Percentiles rank a stretch among this genome's conserved stretches.
Conservation (phyloP, 2,113 vertebrate species). For the Syngnathus typhle region DNA sequence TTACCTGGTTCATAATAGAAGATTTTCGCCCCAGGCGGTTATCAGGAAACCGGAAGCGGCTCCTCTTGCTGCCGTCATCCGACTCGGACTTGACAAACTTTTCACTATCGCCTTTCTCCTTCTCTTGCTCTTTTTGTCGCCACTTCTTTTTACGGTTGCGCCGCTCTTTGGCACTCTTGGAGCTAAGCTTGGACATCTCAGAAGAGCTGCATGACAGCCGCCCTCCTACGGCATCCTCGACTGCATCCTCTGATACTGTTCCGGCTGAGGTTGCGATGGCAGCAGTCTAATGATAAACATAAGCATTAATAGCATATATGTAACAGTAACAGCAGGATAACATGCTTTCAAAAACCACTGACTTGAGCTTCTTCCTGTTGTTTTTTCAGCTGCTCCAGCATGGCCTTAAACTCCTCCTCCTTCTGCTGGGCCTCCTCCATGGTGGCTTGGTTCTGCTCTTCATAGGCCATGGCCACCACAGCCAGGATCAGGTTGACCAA, state of each 20-base stretch:
- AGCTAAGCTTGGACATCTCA: conserved; percentile 93
- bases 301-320: not conserved
- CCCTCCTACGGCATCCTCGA: conserved; percentile 85
- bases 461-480: conserved; percentile 98
- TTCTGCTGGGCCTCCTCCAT: conserved; percentile 92
- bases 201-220: conserved; percentile 91
- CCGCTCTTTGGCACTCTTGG: conserved; percentile 96
- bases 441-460: conserved; percentile 97
- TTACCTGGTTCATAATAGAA: conserved; percentile 98
- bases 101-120: conserved; percentile 92
- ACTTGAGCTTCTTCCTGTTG: conserved; percentile 96
- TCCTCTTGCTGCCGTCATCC: conserved; percentile 90
- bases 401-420: conserved; percentile 94
- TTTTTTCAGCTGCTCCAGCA: conserved; percentile 93
- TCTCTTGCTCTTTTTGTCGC: conserved; percentile 91
- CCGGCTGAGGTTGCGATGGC: conserved; percentile 96
- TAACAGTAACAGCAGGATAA: not conserved
- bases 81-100: conserved; percentile 98
- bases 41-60: conserved; percentile 86
- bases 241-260: conserved; percentile 90
- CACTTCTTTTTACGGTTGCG: conserved; percentile 89
- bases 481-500: conserved; percentile 96
- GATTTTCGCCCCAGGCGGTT: conserved; percentile 91
- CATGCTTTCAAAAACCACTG: conserved; percentile 2
- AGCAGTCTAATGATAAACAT: conserved; percentile 70